A percentile compares a stretch with the other conserved stretches of the same genome.
phyloP scores from a whole-genome alignment of 2,888 invertebrate species.

The Cosmia pyralina region DNA sequence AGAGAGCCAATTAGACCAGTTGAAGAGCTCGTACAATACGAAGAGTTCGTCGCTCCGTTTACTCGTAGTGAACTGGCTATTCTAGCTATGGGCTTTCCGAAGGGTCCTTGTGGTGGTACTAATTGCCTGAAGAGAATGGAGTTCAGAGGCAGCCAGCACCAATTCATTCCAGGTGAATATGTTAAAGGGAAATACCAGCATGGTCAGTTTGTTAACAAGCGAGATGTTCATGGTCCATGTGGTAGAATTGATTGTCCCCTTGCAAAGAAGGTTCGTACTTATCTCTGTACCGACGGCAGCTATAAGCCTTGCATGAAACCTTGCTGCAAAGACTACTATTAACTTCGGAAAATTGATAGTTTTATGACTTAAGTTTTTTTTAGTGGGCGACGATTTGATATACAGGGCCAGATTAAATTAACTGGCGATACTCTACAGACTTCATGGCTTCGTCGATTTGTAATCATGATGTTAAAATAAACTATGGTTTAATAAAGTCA shows the following conservation, averaged over 20 bases:
- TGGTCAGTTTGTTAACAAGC: constrained; percentile 85
- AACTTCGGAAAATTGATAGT: constrained; percentile 24
- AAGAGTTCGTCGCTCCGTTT: constrained; percentile 85
- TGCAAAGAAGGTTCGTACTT: constrained; percentile 83
- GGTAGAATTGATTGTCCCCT: constrained; percentile 86
- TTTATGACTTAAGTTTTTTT: constrained; percentile 10
- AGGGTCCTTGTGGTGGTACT: constrained; percentile 88
- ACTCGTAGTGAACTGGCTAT: constrained; percentile 83
- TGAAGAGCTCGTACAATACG: constrained; percentile 76
- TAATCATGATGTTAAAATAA: neutral
- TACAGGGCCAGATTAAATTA: neutral
- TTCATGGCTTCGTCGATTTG: neutral
- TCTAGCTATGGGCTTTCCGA: constrained; percentile 88
- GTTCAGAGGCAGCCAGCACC: constrained; percentile 85
- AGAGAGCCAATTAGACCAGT: constrained; percentile 80
- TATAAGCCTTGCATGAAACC: constrained; percentile 86
- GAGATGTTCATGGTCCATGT: constrained; percentile 87
- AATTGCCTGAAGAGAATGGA: constrained; percentile 87
- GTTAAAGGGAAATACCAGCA: constrained; percentile 84
- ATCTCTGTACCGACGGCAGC: constrained; percentile 81
- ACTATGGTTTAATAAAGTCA: neutral
- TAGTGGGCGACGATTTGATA: neutral
- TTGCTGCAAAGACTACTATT: constrained; percentile 83
- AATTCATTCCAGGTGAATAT: constrained; percentile 83
- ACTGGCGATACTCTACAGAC: neutral